Base-by-base conservation (phyloP, 2,113 vertebrate genomes). In the Tricholaema leucomelas region DNA sequence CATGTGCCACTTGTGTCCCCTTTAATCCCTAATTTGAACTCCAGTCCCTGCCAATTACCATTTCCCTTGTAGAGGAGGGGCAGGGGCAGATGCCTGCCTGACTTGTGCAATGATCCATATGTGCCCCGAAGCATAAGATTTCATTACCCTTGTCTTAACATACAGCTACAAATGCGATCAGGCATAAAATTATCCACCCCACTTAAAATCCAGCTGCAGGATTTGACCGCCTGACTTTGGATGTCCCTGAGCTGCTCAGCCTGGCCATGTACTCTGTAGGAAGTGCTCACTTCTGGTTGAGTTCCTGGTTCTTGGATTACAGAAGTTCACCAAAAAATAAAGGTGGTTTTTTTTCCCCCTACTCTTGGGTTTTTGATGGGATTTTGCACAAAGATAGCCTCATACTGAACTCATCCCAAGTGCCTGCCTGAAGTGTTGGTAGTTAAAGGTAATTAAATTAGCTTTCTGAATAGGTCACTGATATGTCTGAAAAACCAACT, bases 171-270 rank as follows among this genome's bases (percentile, higher is more conserved):
- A 93, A 87, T 89, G 77, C 13, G 5, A 8, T 93, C 1, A 3
- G 75, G 95, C 91, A 81, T 83, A 72, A 94, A 95, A 96, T 94
- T 89, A 88, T 87, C 91, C 80, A 94, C 84, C 66, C 61, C 69
- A 63, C 94, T 94, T 95, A 80, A 91, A 92, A 93, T 95, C 77
- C 83, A 86, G 88, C 85, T 91, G 59, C 70, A 80, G 69, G 81
- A 81, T 81, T 87, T 91, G 85, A 78, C 85, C 2, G 18, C 74
- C 73, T 94, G 94, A 70, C 92, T 93, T 84, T 67, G 81, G 54
- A 16, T 83, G 79, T 83, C 54, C 10, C 5, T 85, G 60, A 35
- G 55, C 54, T 65, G 42, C 66, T 46, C 67, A 76, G 63, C 44
- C n/a, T 19, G 24, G 33, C 42, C 25, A 20, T 0, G 0, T 64